Evolutionary conservation across 1,140 invertebrate genomes (phyloP).

Genomic region (Octopus bimaculoides): DNA sequence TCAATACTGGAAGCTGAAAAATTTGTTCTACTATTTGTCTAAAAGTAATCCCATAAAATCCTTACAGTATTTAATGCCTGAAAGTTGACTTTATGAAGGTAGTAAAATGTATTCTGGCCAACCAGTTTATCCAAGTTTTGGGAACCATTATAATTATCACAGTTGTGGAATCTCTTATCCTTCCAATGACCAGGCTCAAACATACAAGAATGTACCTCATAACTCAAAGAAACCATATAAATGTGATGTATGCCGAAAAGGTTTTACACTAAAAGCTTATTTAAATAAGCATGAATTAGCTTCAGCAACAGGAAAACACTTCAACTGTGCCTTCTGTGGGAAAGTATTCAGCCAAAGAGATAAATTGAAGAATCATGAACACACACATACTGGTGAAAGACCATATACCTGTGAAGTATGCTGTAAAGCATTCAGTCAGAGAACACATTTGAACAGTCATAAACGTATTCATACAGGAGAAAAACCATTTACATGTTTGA

Average conservation of each 20-base stretch:
- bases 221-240: conserved; percentile 53
- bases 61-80: neutral
- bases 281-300: conserved; percentile 68
- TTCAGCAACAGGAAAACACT: conserved; percentile 8
- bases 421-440: conserved; percentile 12
- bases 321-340: conserved; percentile 17
- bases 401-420: conserved; percentile 20
- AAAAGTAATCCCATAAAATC: too few relatives aligned
- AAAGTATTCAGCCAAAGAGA: conserved; percentile 15
- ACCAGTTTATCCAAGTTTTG: neutral
- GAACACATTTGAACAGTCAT: conserved; percentile 13
- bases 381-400: conserved; percentile 22
- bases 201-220: conserved; percentile 8
- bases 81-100: neutral
- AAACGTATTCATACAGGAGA: conserved; percentile 20
- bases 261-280: conserved; percentile 84
- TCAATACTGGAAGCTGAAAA: too few relatives aligned
- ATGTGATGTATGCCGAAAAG: conserved; percentile 82
- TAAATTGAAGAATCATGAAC: conserved; percentile 19
- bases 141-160: neutral
- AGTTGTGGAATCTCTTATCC: conserved; percentile 3
- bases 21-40: too few relatives aligned
- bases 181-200: neutral
- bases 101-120: neutral
- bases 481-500: conserved; percentile 22